Base-by-base conservation (phyloP, 1,140 invertebrate genomes). In the Panulirus ornatus region DNA sequence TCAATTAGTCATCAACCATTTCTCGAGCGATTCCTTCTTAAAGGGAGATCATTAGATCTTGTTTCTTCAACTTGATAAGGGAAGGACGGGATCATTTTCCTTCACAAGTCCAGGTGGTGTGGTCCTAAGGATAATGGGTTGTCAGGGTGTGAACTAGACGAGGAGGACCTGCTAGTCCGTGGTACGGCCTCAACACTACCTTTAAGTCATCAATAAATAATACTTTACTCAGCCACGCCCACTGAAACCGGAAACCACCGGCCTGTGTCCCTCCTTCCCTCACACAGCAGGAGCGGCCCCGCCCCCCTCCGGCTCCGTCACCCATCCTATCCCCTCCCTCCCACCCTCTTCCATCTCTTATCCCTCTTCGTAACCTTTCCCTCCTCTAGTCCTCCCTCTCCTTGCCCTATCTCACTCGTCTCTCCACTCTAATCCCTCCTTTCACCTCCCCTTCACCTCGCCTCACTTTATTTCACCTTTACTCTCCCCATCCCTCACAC, bases 151-250 rank as follows among this genome's bases (percentile, higher is more conserved):
- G n/a, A n/a, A n/a, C n/a, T n/a, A n/a, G n/a, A n/a, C n/a, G n/a
- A n/a, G n/a, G n/a, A n/a, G n/a, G n/a, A n/a, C n/a, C n/a, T n/a
- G n/a, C n/a, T n/a, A n/a, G n/a, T n/a, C n/a, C n/a, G 70, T 38
- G 36, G 34, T 22, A 79, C 40, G 76, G 76, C 8, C n/a, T 51
- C n/a, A 16, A 14, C 47, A 8, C 30, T 40, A 58, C 47, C 78
- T 81, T 81, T 81, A 81, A 81, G 78, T 36, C 78, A 81, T 81
- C 47, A 81, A 81, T 81, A 81, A 81, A 38, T 81, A 34, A 58
- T 34, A 81, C 78, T 58, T 36, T 81, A 58, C 58, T 81, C 47
- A n/a, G 78, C n/a, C n/a, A 30, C 58, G 58, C 30, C 30, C 78
- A 81, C 30, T 36, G 51, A 22, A 36, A 54, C 38, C 19, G 44